These are phyloP conservation scores for Tipula helvola DNA, from an alignment of 2,888 invertebrate species.

Conservation along the genomic window DNA sequence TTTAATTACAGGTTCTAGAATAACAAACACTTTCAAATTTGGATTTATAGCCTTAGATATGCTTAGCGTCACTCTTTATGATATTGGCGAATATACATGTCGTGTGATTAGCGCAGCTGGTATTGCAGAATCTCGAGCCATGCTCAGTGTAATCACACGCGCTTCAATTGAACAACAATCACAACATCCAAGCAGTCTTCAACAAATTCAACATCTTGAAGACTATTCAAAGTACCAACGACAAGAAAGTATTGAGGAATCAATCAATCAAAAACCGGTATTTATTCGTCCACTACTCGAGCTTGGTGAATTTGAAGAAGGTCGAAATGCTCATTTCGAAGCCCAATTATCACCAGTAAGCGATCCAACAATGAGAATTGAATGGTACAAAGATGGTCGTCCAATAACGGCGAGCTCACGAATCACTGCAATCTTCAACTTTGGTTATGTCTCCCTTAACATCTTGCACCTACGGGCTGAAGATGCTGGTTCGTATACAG, in stretches of 20 bases:
- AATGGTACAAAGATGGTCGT: conserved; percentile 91
- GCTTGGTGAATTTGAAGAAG: conserved; percentile 77
- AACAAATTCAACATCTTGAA: conserved; percentile 80
- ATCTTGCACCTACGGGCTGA: conserved; percentile 97
- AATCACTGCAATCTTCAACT: conserved; percentile 96
- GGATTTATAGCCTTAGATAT: conserved; percentile 93
- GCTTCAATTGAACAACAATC: conserved; percentile 76
- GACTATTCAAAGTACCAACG: conserved; percentile 81
- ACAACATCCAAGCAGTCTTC: conserved; percentile 84
- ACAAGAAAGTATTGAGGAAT: conserved; percentile 73
- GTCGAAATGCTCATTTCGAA: conserved; percentile 86
- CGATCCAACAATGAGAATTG: conserved; percentile 86
- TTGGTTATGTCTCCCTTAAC: conserved; percentile 97
- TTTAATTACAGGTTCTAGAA: conserved; percentile 66
- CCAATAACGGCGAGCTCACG: conserved; percentile 94
- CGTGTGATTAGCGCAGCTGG: conserved; percentile 79
- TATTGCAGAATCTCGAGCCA: conserved; percentile 71
- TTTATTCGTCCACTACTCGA: conserved; percentile 81
- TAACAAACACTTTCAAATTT: conserved; percentile 91
- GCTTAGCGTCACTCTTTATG: conserved; percentile 70
- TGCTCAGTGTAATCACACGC: conserved; percentile 66
- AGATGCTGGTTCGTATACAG: conserved; percentile 92
- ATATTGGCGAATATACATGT: conserved; percentile 84
- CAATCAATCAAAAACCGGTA: conserved; percentile 64
- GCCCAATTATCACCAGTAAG: conserved; percentile 85